Base-by-base conservation (phyloP, 2,888 invertebrate genomes). In the Dendrolimus houi region DNA sequence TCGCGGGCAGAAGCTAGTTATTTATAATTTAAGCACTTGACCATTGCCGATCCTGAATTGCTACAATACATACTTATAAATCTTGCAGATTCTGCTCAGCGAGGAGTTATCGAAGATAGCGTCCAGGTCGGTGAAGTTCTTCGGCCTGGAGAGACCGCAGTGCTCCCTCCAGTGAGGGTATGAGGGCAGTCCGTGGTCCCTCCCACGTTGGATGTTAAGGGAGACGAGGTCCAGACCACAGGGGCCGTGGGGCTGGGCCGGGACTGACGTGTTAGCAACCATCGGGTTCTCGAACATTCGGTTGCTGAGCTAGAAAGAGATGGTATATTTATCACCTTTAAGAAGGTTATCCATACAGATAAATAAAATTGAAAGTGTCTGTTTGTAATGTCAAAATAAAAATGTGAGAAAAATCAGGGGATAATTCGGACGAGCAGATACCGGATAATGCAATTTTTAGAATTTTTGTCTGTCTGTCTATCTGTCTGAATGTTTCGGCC, bases 191-290 rank as follows among this genome's bases (percentile, higher is more conserved):
- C 97, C 97, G 78, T 97, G 97, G 87, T 98, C 97, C 1, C 97
- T 85, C 0, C 97, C 97, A 52, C 97, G 92, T 81, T 98, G 97
- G 69, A 98, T 96, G 82, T 97, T 97, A 62, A 97, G 87, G 0
- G 97, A 95, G 0, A 97, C 96, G 71, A 97, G 87, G 88, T 98
- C 97, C 58, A 97, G 87, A 0, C 97, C 97, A 66, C 94, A 95
- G 0, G 93, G 85, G 0, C 72, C 69, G 0, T 65, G 60, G 54
- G 63, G 69, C 61, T 55, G 62, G 8, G 59, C 8, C 1, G 67
- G 60, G 1, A 58, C 53, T 1, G 73, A 65, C 7, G 62, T 56
- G 66, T 87, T 87, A 1, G 68, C 64, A 0, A 72, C 61, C 0
- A 75, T 68, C 0, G 82, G 73, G 47, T 91, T 91, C 77, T 94